Conservation (phyloP, 2,113 vertebrate species). For the Paraplagusia blochii region DNA sequence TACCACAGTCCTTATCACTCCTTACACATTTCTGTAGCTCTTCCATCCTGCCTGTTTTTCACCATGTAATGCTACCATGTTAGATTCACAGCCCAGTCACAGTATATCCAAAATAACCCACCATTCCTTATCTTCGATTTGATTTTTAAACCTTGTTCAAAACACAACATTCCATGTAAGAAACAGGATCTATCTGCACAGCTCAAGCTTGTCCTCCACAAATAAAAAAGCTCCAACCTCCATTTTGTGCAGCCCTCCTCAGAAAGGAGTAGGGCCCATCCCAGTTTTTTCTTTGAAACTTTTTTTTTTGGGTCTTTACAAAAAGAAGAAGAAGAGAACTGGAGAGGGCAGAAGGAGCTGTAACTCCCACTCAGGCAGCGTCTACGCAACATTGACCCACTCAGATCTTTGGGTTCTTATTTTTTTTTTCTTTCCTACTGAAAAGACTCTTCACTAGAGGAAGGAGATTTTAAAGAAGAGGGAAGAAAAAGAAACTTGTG, state of each 20-base stretch:
- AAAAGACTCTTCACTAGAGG: background rate
- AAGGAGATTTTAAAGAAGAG: background rate
- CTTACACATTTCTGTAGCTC: too few species aligned
- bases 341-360: conserved; percentile 29
- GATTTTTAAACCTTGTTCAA: too few species aligned
- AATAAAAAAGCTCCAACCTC: conserved; percentile 20
- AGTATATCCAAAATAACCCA: too few species aligned
- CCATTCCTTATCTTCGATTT: too few species aligned
- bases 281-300: conserved; percentile 14
- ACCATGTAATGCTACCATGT: too few species aligned
- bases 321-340: conserved; percentile 29
- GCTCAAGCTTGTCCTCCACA: conserved; percentile 42
- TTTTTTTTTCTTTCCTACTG: too few species aligned
- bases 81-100: too few species aligned
- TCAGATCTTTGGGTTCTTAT: too few species aligned
- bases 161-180: too few species aligned
- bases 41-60: too few species aligned
- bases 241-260: conserved; percentile 11
- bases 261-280: conserved; percentile 20
- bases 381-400: background rate
- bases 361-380: background rate
- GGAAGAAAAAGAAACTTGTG: background rate
- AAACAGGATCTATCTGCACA: too few species aligned
- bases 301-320: conserved; percentile 23
- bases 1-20: too few species aligned